Conservation (phyloP, 2,888 invertebrate genomes). For the Marasmarcha lunaedactyla region DNA sequence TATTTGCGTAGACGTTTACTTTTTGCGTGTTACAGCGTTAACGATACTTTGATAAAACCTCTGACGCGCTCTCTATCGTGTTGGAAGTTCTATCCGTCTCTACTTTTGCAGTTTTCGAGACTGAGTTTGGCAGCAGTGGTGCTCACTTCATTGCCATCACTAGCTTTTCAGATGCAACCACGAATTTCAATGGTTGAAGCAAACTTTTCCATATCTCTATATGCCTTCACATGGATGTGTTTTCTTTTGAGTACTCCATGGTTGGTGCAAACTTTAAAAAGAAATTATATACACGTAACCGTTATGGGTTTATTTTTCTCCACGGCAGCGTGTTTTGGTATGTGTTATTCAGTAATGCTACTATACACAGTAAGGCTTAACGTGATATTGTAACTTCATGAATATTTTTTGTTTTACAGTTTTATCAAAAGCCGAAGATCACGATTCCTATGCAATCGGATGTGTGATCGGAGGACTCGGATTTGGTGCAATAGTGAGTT, state of each 20-base stretch:
- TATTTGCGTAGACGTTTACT: conserved; percentile 39
- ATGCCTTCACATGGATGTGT: conserved; percentile 60
- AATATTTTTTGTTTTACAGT: conserved; percentile 36
- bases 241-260: conserved; percentile 54
- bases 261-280: conserved; percentile 50
- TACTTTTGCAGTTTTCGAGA: conserved; percentile 44
- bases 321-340: conserved; percentile 46
- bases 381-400: too few species aligned
- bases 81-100: conserved; percentile 57
- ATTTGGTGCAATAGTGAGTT: conserved; percentile 54
- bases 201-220: conserved; percentile 51
- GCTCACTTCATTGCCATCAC: conserved; percentile 41
- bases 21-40: conserved; percentile 43
- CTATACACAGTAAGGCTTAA: too few species aligned
- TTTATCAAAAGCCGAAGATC: conserved; percentile 40
- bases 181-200: conserved; percentile 44
- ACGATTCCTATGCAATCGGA: conserved; percentile 58
- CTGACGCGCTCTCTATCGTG: conserved; percentile 51
- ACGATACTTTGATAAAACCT: conserved; percentile 57
- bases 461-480: conserved; percentile 63
- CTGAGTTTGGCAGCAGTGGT: conserved; percentile 42
- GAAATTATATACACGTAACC: conserved; percentile 52
- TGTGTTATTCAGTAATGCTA: too few species aligned
- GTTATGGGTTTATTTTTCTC: conserved; percentile 41
- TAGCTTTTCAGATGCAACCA: conserved; percentile 43